These are phyloP conservation scores for Trachelus stipa DNA, from an alignment of 2,888 invertebrate genomes.

Conservation along the genomic window DNA sequence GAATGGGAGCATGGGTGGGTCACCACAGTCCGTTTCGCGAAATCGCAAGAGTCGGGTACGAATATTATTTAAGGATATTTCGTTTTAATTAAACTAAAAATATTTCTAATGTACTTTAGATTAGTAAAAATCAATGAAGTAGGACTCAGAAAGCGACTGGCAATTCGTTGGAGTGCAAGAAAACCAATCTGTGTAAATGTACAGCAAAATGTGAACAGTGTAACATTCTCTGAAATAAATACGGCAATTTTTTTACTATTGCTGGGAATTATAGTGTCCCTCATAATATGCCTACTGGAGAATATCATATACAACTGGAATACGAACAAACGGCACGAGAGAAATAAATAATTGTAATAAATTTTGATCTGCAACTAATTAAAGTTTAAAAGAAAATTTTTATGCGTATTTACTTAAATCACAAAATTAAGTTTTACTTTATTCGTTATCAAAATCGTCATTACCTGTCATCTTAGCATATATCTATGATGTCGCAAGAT, in stretches of 20 bases:
- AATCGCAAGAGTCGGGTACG: slow-evolving; percentile 53
- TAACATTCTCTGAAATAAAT: slow-evolving; percentile 53
- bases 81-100: background rate
- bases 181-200: slow-evolving; percentile 50
- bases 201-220: slow-evolving; percentile 47
- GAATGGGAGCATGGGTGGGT: slow-evolving; percentile 42
- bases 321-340: no score
- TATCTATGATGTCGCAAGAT: no score
- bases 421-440: no score
- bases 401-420: no score
- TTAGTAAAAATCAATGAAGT: slow-evolving; percentile 47
- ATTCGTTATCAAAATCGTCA: no score
- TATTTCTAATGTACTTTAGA: slow-evolving; percentile 30
- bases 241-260: slow-evolving; percentile 47
- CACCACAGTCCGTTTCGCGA: slow-evolving; percentile 53
- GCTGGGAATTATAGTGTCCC: slow-evolving; percentile 41
- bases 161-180: slow-evolving; percentile 52
- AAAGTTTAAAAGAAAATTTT: no score
- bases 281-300: slow-evolving; percentile 38
- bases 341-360: no score
- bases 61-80: background rate
- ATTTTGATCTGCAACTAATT: no score
- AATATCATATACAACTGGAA: slow-evolving; percentile 25
- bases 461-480: no score
- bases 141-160: slow-evolving; percentile 49